Evolutionary conservation across 2,113 vertebrate genomes (phyloP).

Genomic region (Chiloscyllium plagiosum): DNA sequence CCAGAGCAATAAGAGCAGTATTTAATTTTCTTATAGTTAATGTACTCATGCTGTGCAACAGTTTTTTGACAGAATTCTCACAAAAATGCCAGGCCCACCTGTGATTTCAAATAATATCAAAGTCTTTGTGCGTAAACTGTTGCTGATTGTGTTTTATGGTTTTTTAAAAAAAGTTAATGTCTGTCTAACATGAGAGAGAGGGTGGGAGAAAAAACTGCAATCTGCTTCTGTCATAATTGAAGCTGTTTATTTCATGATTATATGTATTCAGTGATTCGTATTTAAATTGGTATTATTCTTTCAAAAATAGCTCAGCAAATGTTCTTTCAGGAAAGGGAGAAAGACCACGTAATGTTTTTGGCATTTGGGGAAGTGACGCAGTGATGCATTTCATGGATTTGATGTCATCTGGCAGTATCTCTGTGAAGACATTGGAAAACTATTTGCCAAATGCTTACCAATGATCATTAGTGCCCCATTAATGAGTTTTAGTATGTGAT

Average conservation of each 20-base stretch:
- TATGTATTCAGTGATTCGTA: background rate
- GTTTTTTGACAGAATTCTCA: background rate
- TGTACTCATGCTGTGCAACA: background rate
- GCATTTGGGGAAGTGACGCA: background rate
- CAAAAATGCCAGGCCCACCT: background rate
- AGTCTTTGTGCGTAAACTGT: background rate
- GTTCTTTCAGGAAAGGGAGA: background rate
- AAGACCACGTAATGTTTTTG: background rate
- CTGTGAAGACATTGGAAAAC: background rate
- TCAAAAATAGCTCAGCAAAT: background rate
- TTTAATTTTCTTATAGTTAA: background rate
- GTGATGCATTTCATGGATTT: background rate
- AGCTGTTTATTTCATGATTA: background rate
- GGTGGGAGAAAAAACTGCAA: background rate
- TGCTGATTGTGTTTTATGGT: background rate
- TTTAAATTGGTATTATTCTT: background rate
- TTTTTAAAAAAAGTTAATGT: background rate
- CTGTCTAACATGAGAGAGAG: background rate
- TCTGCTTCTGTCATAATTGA: background rate
- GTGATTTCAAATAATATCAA: background rate
- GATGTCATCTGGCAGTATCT: background rate
- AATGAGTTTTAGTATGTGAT: background rate
- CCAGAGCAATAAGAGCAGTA: background rate
- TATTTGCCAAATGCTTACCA: background rate
- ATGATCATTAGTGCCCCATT: background rate